Evolutionary conservation across 2,113 vertebrate genomes (phyloP).

Genomic region (Cariama cristata): DNA sequence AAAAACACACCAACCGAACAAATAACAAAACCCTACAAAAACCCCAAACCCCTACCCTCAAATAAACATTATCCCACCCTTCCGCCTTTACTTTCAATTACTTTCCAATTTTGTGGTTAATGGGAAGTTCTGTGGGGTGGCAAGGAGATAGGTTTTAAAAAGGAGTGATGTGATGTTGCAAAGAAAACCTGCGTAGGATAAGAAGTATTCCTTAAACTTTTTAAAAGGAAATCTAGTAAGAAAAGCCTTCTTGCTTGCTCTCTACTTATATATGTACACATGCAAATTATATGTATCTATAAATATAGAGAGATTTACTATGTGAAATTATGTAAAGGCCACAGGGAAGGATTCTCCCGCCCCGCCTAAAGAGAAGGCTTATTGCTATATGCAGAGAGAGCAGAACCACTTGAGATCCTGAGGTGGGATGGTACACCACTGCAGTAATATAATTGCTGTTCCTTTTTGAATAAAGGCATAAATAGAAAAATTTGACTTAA

Average conservation of each 20-base stretch:
- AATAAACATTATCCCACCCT: not conserved
- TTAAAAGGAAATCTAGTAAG: not conserved
- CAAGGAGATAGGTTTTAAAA: not conserved
- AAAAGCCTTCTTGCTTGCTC: not conserved
- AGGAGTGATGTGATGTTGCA: not conserved
- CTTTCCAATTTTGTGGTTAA: not conserved
- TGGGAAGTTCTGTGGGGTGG: not conserved
- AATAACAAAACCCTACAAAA: not conserved
- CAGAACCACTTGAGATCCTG: not conserved
- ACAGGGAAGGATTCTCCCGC: not conserved
- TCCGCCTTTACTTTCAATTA: not conserved
- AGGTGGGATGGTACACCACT: not conserved
- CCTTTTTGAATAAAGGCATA: not conserved
- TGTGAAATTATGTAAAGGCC: not conserved
- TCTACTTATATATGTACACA: not conserved
- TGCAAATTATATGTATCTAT: not conserved
- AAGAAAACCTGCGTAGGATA: not conserved
- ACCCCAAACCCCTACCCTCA: not conserved
- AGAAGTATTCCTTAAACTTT: not conserved
- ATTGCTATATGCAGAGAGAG: not conserved
- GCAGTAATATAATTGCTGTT: not conserved
- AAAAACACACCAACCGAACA: not conserved
- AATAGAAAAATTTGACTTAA: not conserved
- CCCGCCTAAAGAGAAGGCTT: not conserved
- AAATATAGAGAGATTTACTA: not conserved